Percentiles rank a stretch among this genome's conserved stretches.
Evolutionary conservation across 2,113 vertebrate genomes (phyloP).

Genomic region (Xiphophorus maculatus): DNA sequence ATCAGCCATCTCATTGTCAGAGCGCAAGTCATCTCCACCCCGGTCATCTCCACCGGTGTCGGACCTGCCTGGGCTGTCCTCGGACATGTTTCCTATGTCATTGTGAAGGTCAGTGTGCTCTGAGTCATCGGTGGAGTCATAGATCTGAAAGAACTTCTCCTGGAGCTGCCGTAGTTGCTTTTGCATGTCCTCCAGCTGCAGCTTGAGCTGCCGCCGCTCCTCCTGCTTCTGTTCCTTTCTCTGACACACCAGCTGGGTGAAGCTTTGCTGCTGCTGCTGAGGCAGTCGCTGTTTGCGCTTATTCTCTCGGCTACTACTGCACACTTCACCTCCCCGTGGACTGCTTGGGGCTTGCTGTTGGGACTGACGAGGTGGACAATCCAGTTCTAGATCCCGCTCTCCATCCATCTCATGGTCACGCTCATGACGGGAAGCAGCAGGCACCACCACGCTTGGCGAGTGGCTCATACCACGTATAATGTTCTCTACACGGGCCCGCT

Average conservation of each 20-base stretch:
- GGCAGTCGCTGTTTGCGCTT: slow-evolving; percentile 99
- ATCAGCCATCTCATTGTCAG: slow-evolving; percentile 92
- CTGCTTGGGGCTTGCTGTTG: slow-evolving; percentile 87
- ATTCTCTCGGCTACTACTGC: slow-evolving; percentile 91
- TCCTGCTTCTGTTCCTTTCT: slow-evolving; percentile 96
- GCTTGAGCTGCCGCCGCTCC: slow-evolving; percentile 96
- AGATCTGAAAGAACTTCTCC: slow-evolving; percentile 99
- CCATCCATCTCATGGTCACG: slow-evolving; percentile 88
- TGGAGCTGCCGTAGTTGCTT: slow-evolving; percentile 99
- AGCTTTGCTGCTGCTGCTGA: slow-evolving; percentile 97
- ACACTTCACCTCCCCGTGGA: slow-evolving; percentile 83
- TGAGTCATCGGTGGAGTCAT: slow-evolving; percentile 97
- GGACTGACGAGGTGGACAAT: slow-evolving; percentile 71
- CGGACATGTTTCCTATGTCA: slow-evolving; percentile 94
- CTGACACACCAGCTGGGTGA: slow-evolving; percentile 97
- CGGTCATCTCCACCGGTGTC: slow-evolving; percentile 80
- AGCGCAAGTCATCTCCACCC: slow-evolving; percentile 81
- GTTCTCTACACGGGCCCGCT: slow-evolving; percentile 98
- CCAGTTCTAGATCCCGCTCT: slow-evolving; percentile 73
- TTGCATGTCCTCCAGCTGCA: slow-evolving; percentile 99
- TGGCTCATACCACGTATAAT: slow-evolving; percentile 99
- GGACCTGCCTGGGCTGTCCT: slow-evolving; percentile 90
- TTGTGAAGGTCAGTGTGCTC: slow-evolving; percentile 86
- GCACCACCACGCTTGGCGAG: slow-evolving; percentile 89
- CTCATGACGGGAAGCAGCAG: slow-evolving; percentile 86